phyloP scores from a whole-genome alignment of 2,113 vertebrate genomes.

The Pelodiscus sinensis region DNA sequence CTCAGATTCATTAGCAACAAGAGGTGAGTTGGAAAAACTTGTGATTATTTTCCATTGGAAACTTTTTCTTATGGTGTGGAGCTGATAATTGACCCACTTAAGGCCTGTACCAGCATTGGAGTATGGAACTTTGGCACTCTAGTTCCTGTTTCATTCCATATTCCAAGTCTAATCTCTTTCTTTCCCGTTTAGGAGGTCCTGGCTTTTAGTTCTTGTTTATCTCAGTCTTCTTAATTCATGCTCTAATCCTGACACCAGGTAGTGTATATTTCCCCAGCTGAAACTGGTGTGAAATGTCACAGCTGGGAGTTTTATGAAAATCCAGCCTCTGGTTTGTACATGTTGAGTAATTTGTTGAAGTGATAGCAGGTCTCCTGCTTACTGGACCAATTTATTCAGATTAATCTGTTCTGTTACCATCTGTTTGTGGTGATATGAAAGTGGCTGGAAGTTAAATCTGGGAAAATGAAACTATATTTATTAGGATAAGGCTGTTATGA shows the following conservation, averaged over 20 bases:
- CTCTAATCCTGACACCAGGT: background rate
- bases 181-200: background rate
- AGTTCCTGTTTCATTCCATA: constrained; percentile 9
- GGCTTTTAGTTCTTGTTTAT: constrained; percentile 23
- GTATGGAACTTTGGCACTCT: background rate
- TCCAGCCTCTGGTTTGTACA: background rate
- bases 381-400: background rate
- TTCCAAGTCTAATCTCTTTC: constrained; percentile 33
- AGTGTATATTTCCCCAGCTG: accelerated
- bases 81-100: background rate
- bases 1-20: background rate
- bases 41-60: background rate
- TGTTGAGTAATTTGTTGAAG: background rate
- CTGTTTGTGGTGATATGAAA: background rate
- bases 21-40: background rate
- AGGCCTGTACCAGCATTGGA: background rate
- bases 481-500: background rate
- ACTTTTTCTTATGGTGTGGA: background rate
- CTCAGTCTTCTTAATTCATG: constrained; percentile 36
- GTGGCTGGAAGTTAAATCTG: background rate
- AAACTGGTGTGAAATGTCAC: background rate
- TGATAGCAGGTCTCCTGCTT: background rate
- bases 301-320: background rate
- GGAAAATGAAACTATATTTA: background rate
- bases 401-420: background rate